Evolutionary conservation across 2,797 vertebrate genomes (phyloP).

Genomic region (Synaphobranchus kaupii): DNA sequence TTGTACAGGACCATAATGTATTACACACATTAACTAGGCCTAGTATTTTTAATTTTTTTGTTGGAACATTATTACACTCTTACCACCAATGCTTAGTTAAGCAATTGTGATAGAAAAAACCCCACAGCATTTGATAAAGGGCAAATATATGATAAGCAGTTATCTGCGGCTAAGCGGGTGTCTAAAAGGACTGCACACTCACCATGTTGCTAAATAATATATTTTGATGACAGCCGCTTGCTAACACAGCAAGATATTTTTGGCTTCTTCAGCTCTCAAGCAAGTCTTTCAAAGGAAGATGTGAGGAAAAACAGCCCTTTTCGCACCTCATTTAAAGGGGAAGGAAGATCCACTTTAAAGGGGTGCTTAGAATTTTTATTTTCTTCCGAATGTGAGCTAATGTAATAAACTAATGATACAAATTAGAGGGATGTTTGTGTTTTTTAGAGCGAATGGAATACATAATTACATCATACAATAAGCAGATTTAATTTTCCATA

Average conservation of each 20-base stretch:
- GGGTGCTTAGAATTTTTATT: background rate
- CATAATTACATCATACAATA: background rate
- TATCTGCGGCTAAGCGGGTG: background rate
- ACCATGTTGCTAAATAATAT: slow-evolving; percentile 19
- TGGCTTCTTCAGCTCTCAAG: slow-evolving; percentile 9
- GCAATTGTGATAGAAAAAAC: background rate
- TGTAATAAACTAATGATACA: background rate
- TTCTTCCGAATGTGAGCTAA: background rate
- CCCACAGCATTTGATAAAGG: background rate
- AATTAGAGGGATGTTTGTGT: background rate
- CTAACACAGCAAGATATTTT: slow-evolving; percentile 21
- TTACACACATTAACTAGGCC: background rate
- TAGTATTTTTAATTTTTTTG: background rate
- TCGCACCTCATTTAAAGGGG: slow-evolving; percentile 15
- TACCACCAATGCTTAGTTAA: background rate
- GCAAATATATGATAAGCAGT: background rate
- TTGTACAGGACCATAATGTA: too few relatives aligned
- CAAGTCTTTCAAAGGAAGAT: background rate
- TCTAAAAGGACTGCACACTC: background rate
- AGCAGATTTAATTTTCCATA: background rate
- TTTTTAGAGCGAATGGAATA: background rate
- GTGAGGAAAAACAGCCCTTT: background rate
- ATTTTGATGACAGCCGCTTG: background rate
- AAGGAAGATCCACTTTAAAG: background rate
- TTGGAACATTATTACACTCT: background rate